A percentile compares a stretch with the other conserved stretches of the same genome.
phyloP scores from a whole-genome alignment of 2,797 vertebrate species.

The Enteromius viviparus region DNA sequence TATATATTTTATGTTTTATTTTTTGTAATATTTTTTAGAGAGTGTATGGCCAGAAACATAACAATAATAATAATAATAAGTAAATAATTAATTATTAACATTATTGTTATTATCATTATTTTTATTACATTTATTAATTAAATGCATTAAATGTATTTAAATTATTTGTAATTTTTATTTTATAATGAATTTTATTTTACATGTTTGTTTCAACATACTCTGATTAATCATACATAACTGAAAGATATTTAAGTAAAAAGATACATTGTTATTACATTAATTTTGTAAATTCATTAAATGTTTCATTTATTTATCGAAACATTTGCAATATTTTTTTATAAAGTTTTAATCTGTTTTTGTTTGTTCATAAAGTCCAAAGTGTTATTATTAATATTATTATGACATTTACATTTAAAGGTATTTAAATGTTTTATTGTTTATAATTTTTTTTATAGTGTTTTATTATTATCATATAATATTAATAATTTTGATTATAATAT shows the following conservation, averaged over 20 bases:
- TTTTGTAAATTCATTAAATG: neutral
- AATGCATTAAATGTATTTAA: too few species aligned
- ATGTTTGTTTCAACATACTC: too few species aligned
- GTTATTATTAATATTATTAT: neutral
- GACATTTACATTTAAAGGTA: neutral
- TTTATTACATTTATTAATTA: neutral
- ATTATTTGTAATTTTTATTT: too few species aligned
- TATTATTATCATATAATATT: conserved; percentile 4
- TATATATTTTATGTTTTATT: neutral
- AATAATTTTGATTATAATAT: neutral
- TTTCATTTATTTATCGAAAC: neutral
- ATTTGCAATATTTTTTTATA: neutral
- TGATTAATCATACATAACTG: too few species aligned
- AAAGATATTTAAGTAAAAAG: too few species aligned
- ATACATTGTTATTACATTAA: neutral
- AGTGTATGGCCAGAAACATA: neutral
- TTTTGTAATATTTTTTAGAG: neutral
- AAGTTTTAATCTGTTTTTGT: neutral
- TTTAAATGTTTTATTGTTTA: neutral
- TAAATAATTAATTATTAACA: too few species aligned
- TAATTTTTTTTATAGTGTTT: neutral
- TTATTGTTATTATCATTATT: neutral
- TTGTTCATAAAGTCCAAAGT: neutral
- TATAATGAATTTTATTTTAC: too few species aligned
- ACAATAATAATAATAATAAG: neutral